phyloP scores from a whole-genome alignment of 2,797 vertebrate species.

The Prunella strophiata region DNA sequence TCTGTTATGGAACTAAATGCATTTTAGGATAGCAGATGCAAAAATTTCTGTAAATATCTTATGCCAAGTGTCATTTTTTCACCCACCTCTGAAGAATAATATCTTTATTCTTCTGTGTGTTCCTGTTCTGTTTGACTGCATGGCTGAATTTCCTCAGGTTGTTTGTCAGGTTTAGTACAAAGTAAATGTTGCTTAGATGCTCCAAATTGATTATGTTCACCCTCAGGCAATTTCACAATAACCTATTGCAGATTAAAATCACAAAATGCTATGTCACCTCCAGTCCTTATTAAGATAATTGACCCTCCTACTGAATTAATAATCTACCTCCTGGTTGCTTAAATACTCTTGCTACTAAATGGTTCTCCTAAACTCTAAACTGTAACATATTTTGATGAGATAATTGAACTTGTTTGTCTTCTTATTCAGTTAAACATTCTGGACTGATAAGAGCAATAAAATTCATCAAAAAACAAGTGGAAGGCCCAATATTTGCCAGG shows the following conservation, averaged over 20 bases:
- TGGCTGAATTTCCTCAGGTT: neutral
- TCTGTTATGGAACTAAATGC: neutral
- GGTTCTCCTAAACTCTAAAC: neutral
- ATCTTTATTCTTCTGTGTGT: neutral
- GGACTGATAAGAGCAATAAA: neutral
- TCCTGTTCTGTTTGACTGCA: slow-evolving; percentile 4
- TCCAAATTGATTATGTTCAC: slow-evolving; percentile 47
- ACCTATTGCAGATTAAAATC: slow-evolving; percentile 54
- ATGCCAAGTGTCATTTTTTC: neutral
- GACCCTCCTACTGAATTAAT: slow-evolving; percentile 50
- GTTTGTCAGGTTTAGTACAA: slow-evolving; percentile 46
- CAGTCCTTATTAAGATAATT: slow-evolving; percentile 47
- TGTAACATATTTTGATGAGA: neutral
- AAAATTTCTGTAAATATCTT: neutral
- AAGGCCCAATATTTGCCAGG: neutral
- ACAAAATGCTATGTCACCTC: slow-evolving; percentile 42
- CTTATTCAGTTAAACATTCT: neutral
- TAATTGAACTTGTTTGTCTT: neutral
- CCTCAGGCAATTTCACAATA: slow-evolving; percentile 39
- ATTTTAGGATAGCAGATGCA: neutral
- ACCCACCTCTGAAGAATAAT: neutral
- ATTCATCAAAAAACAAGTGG: neutral
- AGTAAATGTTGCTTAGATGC: slow-evolving; percentile 49
- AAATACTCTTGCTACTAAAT: neutral
- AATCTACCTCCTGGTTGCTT: slow-evolving; percentile 28